These are phyloP conservation scores for Nothocercus julius DNA, from an alignment of 2,113 vertebrate species.

Conservation along the genomic window DNA sequence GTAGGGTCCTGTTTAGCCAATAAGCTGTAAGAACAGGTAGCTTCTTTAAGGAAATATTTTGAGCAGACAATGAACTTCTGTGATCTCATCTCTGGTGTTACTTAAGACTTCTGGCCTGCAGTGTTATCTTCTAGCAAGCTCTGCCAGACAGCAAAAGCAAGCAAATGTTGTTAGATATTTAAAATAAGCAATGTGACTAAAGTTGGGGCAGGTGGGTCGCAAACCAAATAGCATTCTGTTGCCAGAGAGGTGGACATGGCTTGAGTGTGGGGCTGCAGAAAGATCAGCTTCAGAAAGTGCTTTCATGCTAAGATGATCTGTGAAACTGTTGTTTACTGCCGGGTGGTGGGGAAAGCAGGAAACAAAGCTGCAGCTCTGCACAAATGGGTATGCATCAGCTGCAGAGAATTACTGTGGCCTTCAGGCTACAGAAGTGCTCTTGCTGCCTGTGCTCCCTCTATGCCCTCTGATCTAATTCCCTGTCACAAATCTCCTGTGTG, in stretches of 20 bases:
- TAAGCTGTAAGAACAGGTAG: background rate
- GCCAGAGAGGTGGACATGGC: background rate
- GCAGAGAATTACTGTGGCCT: background rate
- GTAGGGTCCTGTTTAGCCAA: background rate
- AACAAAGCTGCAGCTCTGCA: background rate
- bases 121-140: background rate
- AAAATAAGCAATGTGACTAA: background rate
- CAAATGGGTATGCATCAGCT: background rate
- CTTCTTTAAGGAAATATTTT: background rate
- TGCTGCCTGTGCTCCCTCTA: background rate
- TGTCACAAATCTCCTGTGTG: background rate
- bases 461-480: background rate
- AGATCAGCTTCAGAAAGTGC: background rate
- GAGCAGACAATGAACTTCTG: background rate
- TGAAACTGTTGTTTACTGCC: background rate
- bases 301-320: background rate
- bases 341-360: background rate
- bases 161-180: background rate
- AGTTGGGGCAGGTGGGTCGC: rapidly evolving
- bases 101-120: background rate
- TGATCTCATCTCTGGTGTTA: background rate
- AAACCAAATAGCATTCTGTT: background rate
- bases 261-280: background rate
- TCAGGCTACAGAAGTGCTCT: background rate
- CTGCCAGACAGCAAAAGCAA: background rate